These are phyloP conservation scores for Heteropelma amictum DNA, from an alignment of 2,888 invertebrate species.

Conservation along the genomic window DNA sequence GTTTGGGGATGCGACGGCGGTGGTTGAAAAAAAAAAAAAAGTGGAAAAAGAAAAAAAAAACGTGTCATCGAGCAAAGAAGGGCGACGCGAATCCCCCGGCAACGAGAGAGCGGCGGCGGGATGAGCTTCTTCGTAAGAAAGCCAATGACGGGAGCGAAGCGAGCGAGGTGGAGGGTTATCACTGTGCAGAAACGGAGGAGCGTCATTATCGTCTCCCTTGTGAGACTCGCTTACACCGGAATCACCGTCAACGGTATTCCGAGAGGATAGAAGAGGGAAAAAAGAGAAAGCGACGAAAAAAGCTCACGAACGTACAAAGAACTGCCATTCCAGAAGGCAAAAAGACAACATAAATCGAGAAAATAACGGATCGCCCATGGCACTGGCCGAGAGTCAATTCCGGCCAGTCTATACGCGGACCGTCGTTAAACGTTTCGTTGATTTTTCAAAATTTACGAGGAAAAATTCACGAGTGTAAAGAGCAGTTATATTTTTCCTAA, in stretches of 20 bases:
- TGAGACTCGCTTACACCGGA: constrained; percentile 36
- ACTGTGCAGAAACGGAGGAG: constrained; percentile 38
- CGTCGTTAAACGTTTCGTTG: too few relatives aligned
- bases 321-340: too few relatives aligned
- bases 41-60: too few relatives aligned
- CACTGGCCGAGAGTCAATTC: too few relatives aligned
- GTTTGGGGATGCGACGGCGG: not conserved
- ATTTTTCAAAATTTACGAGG: too few relatives aligned
- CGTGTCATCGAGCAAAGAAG: constrained; percentile 28
- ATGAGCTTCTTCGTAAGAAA: constrained; percentile 11
- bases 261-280: too few relatives aligned
- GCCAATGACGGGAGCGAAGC: not conserved
- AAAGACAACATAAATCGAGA: too few relatives aligned
- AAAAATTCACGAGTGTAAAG: too few relatives aligned
- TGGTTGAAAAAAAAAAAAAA: constrained; percentile 5
- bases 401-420: too few relatives aligned
- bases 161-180: constrained; percentile 4
- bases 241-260: constrained; percentile 8
- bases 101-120: constrained; percentile 3
- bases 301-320: too few relatives aligned
- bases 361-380: too few relatives aligned
- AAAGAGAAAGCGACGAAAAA: not conserved
- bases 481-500: too few relatives aligned
- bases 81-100: constrained; percentile 30
- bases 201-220: constrained; percentile 52